phyloP scores from a whole-genome alignment of 2,888 invertebrate species.

The Machimus atricapillus region DNA sequence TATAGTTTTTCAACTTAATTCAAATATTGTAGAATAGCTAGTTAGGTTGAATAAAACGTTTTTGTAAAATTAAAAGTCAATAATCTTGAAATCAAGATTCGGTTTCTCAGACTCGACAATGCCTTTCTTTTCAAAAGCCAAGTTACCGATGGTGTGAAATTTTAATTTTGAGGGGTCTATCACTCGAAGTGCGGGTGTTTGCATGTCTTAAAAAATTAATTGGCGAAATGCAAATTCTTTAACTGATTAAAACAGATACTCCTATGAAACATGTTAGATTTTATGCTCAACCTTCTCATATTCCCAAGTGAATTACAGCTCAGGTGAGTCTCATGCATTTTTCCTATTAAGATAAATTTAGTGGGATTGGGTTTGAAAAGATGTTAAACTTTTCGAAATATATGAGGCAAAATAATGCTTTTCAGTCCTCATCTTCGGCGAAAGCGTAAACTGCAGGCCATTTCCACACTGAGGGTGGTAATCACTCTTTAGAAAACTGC shows the following conservation, averaged over 20 bases:
- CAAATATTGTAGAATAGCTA: not conserved
- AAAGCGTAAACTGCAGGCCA: not conserved
- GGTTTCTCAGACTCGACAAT: not conserved
- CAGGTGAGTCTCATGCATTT: not conserved
- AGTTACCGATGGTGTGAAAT: not conserved
- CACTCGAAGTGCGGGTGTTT: not conserved
- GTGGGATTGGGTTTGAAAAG: not conserved
- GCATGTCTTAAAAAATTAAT: not conserved
- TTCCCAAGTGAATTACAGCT: not conserved
- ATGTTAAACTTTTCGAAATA: not conserved
- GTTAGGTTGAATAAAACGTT: not conserved
- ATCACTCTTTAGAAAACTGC: conserved; percentile 8
- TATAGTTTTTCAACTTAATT: not conserved
- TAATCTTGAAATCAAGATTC: not conserved
- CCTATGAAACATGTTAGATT: no score
- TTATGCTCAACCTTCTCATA: not conserved
- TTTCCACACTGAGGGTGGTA: not conserved
- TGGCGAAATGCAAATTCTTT: not conserved
- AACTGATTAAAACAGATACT: not conserved
- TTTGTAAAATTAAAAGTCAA: not conserved
- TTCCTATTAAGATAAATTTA: not conserved
- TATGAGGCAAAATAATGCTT: not conserved
- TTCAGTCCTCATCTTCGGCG: not conserved
- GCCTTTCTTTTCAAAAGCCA: not conserved
- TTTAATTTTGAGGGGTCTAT: not conserved